phyloP scores from a whole-genome alignment of 2,888 invertebrate genomes.

The Stenodera caucasica region DNA sequence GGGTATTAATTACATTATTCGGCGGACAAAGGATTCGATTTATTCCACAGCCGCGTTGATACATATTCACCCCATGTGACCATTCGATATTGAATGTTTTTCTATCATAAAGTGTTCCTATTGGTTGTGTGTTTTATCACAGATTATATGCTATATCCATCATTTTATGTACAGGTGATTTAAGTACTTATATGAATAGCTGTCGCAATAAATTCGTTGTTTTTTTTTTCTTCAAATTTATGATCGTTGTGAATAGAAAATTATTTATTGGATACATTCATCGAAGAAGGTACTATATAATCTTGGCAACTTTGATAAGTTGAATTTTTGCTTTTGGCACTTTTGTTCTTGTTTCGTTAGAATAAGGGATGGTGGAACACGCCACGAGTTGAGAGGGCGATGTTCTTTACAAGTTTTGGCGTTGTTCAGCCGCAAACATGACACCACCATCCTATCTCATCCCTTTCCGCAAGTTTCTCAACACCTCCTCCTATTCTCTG shows the following conservation, averaged over 20 bases:
- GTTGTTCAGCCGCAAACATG: conserved; percentile 56
- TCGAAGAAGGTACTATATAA: too few relatives aligned
- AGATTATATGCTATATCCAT: conserved; percentile 15
- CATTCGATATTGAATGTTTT: conserved; percentile 29
- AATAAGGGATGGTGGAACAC: conserved; percentile 31
- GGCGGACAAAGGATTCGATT: conserved; percentile 42
- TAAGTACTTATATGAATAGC: conserved; percentile 12
- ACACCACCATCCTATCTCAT: conserved; percentile 46
- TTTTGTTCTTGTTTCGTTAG: conserved; percentile 27
- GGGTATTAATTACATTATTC: conserved; percentile 38
- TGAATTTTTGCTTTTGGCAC: conserved; percentile 25
- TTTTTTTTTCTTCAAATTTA: too few relatives aligned
- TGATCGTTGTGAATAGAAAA: too few relatives aligned
- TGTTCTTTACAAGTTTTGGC: conserved; percentile 52
- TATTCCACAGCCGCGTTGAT: conserved; percentile 39
- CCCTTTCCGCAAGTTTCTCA: conserved; percentile 38
- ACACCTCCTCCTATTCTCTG: conserved; percentile 38
- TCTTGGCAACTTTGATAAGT: background rate
- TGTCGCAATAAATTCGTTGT: background rate
- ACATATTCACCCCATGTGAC: conserved; percentile 35
- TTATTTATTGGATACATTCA: too few relatives aligned
- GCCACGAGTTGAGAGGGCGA: conserved; percentile 44
- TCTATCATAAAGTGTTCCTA: conserved; percentile 29
- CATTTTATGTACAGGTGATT: conserved; percentile 22
- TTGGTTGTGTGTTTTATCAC: conserved; percentile 20